Conservation (phyloP, 2,888 invertebrate genomes). For the Sinelater perroti region DNA sequence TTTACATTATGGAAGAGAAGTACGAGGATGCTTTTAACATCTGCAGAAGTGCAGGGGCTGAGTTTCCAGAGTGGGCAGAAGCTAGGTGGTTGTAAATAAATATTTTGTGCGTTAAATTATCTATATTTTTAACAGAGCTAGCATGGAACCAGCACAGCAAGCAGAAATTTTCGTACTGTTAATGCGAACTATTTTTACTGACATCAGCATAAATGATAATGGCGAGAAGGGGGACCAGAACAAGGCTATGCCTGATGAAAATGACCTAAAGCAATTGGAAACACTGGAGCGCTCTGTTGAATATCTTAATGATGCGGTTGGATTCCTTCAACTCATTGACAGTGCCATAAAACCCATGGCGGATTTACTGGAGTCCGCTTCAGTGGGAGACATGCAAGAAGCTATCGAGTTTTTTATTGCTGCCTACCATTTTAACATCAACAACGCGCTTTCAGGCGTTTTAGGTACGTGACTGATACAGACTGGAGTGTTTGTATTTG, state of each 20-base stretch:
- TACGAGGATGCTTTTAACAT: slow-evolving; percentile 64
- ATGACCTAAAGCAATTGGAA: slow-evolving; percentile 59
- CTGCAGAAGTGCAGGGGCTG: slow-evolving; percentile 34
- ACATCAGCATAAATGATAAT: slow-evolving; percentile 19
- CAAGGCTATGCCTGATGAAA: slow-evolving; percentile 50
- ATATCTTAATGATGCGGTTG: slow-evolving; percentile 69
- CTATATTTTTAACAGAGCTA: slow-evolving; percentile 30
- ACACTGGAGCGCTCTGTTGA: slow-evolving; percentile 66
- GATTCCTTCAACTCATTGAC: slow-evolving; percentile 56
- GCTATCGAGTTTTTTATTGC: slow-evolving; percentile 89
- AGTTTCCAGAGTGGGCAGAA: slow-evolving; percentile 31
- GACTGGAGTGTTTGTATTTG: too few relatives aligned
- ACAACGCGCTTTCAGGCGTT: slow-evolving; percentile 75
- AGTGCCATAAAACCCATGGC: slow-evolving; percentile 72
- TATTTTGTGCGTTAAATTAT: background rate
- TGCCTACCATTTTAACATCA: slow-evolving; percentile 80
- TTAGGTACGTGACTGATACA: slow-evolving; percentile 48
- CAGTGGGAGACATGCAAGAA: slow-evolving; percentile 83
- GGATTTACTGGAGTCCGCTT: slow-evolving; percentile 76
- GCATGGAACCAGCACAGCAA: slow-evolving; percentile 41
- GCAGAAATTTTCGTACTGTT: slow-evolving; percentile 43
- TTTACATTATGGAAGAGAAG: slow-evolving; percentile 61
- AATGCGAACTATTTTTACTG: slow-evolving; percentile 44
- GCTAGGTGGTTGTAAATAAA: slow-evolving; percentile 34
- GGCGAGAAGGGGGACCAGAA: slow-evolving; percentile 45